Evolutionary conservation across 2,113 vertebrate species (phyloP).

Genomic region (Oenanthe melanoleuca): DNA sequence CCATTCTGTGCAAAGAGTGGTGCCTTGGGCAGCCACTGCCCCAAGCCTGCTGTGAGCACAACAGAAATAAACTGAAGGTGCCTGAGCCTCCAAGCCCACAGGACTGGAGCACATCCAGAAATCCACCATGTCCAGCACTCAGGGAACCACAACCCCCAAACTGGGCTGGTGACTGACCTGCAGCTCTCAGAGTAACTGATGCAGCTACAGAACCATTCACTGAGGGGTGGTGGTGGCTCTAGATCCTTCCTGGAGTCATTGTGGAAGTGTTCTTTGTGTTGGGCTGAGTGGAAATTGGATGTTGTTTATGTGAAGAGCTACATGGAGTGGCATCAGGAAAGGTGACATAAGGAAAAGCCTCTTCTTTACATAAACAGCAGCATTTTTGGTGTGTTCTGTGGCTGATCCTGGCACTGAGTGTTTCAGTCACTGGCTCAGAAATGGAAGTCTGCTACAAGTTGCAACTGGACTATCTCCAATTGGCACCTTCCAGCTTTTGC

Average conservation of each 20-base stretch:
- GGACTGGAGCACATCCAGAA: accelerated
- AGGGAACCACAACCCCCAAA: not conserved
- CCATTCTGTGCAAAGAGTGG: not conserved
- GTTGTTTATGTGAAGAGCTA: not conserved
- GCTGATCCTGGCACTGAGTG: not conserved
- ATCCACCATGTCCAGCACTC: accelerated
- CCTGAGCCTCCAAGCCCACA: not conserved
- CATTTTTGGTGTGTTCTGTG: not conserved
- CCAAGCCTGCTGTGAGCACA: not conserved
- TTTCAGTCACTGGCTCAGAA: not conserved
- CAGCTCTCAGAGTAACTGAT: not conserved
- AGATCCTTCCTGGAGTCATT: not conserved
- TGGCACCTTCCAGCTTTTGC: not conserved
- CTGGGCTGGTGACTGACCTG: not conserved
- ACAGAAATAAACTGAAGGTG: not conserved
- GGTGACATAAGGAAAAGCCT: not conserved
- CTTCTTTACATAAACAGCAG: not conserved
- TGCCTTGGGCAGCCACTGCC: accelerated
- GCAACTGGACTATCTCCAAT: not conserved
- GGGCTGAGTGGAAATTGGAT: not conserved
- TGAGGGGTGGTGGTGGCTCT: not conserved
- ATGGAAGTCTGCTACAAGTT: not conserved
- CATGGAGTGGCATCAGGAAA: not conserved
- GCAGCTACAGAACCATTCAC: not conserved
- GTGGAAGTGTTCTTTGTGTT: not conserved